These are phyloP conservation scores for Aphaenogaster rudis DNA, from an alignment of 1,140 invertebrate species.

Conservation along the genomic window DNA sequence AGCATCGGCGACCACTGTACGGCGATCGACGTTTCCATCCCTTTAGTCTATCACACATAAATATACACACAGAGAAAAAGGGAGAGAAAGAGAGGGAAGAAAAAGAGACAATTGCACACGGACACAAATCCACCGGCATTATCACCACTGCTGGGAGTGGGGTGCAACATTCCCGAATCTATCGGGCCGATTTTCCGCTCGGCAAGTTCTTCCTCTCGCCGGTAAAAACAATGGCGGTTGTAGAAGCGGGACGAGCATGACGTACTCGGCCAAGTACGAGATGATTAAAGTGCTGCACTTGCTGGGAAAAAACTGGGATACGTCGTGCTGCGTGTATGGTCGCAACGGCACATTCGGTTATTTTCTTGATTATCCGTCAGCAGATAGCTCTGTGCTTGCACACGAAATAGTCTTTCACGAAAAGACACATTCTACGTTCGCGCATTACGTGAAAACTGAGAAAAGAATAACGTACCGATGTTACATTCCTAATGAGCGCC, in stretches of 20 bases:
- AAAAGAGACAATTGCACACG: background rate
- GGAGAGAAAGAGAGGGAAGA: background rate
- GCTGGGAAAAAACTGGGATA: background rate
- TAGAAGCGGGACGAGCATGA: conserved; percentile 13
- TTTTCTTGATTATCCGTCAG: conserved; percentile 31
- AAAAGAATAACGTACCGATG: background rate
- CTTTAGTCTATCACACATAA: conserved; percentile 18
- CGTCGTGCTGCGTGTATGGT: conserved; percentile 16
- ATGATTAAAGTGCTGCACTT: conserved; percentile 56
- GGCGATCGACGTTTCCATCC: conserved; percentile 57
- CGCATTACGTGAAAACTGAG: background rate
- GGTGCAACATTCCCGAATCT: conserved; percentile 70
- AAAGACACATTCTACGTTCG: background rate
- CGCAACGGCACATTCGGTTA: conserved; percentile 19
- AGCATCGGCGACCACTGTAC: conserved; percentile 60
- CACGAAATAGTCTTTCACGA: background rate
- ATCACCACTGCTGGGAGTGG: conserved; percentile 51
- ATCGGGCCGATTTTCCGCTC: conserved; percentile 74
- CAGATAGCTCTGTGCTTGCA: background rate
- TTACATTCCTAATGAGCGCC: conserved; percentile 19
- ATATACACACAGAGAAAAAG: background rate
- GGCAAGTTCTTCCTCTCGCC: conserved; percentile 31
- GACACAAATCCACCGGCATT: background rate
- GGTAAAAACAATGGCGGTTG: conserved; percentile 66
- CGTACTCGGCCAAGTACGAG: conserved; percentile 25